Base-by-base conservation (phyloP, 30 jellyfish, hydroid and myxozoan species). In the Cassiopea andromeda region DNA sequence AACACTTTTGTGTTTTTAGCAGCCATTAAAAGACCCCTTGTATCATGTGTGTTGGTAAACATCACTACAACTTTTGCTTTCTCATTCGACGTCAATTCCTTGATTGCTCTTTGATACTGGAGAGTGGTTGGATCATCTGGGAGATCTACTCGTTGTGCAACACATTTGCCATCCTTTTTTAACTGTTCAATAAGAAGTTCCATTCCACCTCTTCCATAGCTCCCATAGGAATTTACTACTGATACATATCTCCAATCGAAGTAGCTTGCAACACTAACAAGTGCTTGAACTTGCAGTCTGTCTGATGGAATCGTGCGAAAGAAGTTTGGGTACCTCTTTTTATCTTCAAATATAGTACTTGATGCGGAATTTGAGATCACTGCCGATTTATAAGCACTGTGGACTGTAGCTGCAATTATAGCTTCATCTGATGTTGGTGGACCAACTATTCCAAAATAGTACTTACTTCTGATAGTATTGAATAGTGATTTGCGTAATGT, bases 251-350 rank as follows among this genome's bases (percentile, higher is more conserved):
- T 90, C 98, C 98, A 94, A 60, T 90, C 70, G 66, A 94, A 90
- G 48, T 84, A 18, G 7, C 27, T 79, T 17, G 85, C 13, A 50
- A 96, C 66, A 60, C 89, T 94, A n/a, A 91, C 85, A 27, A 91
- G 60, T 17, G 97, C 98, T 16, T 84, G 38, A 14, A 91, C 80
- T 67, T 85, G 97, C 64, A 82, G 15, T 7, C 77, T 13, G 72
- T 96, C 94, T 6, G 98, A 88, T 14, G 98, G 99, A 18, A 92
- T 92, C 45, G 97, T 96, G 60, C 98, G 88, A 85, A 69, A 92
- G 76, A 92, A 81, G 64, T 86, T 92, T n/a, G 54, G 43, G 81
- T 92, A 92, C 1, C 82, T 71, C 60, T 67, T 17, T 47, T 91
- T 60, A 81, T 92, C 84, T 50, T 92, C 97, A 38, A 92, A 76